Conservation (phyloP, 2,797 vertebrate species). For the Antennarius maculatus region DNA sequence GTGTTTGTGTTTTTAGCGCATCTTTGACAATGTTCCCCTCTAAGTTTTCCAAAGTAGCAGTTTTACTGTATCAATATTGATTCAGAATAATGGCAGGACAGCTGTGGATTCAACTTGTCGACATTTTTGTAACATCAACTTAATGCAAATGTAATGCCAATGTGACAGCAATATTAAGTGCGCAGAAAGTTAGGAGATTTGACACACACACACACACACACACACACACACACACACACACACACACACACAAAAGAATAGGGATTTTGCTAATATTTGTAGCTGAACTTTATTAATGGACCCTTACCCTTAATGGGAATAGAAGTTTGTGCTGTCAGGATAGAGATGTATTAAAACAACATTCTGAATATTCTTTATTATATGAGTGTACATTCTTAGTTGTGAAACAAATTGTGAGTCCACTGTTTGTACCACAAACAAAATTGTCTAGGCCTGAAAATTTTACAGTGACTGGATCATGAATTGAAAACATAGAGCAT, state of each 20-base stretch:
- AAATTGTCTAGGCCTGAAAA: no score
- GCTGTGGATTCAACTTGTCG: conserved; percentile 48
- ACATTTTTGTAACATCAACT: conserved; percentile 49
- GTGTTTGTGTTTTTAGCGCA: conserved; percentile 9
- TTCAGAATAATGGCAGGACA: conserved; percentile 43
- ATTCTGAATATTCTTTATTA: not conserved
- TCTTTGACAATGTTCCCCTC: conserved; percentile 14
- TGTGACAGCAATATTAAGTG: conserved; percentile 43
- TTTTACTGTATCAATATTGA: conserved; percentile 56
- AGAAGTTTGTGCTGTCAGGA: not conserved
- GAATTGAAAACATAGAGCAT: not conserved
- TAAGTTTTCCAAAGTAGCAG: conserved; percentile 25
- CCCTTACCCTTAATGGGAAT: not conserved
- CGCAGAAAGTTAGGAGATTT: conserved; percentile 28
- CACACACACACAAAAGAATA: conserved; percentile 4
- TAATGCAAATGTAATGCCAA: conserved; percentile 65
- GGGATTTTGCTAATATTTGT: conserved; percentile 17
- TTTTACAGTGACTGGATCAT: not conserved
- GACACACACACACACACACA: not conserved
- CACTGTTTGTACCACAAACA: no score
- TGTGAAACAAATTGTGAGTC: not conserved
- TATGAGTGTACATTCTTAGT: not conserved
- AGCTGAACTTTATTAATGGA: conserved; percentile 4
- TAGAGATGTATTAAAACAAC: not conserved
- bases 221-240: no score